Percentiles rank a stretch among this genome's conserved stretches.
These are phyloP conservation scores for Tokudaia muenninki DNA, from an alignment of 2,797 vertebrate species.

Conservation along the genomic window DNA sequence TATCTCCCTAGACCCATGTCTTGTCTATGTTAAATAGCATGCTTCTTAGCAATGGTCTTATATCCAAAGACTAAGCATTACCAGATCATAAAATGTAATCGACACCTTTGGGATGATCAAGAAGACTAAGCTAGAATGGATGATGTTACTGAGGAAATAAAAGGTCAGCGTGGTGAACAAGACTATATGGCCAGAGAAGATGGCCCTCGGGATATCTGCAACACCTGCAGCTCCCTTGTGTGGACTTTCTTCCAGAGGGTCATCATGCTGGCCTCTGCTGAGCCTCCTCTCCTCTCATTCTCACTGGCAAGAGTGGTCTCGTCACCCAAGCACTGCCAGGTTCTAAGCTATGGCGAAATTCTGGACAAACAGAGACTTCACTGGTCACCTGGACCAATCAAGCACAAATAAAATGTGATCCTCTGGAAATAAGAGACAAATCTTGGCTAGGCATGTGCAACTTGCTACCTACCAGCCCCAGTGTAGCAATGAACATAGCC, in stretches of 20 bases:
- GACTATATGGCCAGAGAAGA: background rate
- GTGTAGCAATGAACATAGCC: background rate
- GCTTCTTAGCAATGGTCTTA: background rate
- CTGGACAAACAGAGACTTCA: background rate
- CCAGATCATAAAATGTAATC: background rate
- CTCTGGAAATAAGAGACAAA: background rate
- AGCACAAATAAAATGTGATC: background rate
- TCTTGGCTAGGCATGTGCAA: background rate
- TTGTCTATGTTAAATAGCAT: conserved; percentile 23
- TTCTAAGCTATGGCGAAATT: background rate
- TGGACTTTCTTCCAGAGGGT: background rate
- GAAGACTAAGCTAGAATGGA: background rate
- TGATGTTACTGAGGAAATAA: background rate
- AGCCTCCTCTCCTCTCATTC: background rate
- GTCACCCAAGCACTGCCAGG: background rate
- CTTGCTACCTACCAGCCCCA: background rate
- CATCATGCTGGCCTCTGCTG: background rate
- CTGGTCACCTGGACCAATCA: background rate
- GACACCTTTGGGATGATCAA: background rate
- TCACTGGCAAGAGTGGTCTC: background rate
- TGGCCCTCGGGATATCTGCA: background rate
- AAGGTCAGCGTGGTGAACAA: background rate
- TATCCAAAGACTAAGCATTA: background rate
- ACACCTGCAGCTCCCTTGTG: background rate
- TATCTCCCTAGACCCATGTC: background rate